Evolutionary conservation across 1,140 invertebrate genomes (phyloP).

Genomic region (Pogonus chalceus): DNA sequence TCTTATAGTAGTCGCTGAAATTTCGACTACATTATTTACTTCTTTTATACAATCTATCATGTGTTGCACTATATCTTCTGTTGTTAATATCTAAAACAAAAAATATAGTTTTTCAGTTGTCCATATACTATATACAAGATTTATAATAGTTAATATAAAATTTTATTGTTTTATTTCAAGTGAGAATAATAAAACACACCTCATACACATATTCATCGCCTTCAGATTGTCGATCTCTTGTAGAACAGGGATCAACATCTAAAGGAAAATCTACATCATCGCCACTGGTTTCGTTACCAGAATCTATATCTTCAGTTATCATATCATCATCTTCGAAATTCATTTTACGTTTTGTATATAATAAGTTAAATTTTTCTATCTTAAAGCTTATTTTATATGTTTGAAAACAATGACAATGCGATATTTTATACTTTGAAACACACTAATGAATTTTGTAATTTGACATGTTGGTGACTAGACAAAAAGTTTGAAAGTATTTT

Average conservation of each 20-base stretch:
- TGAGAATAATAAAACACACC: too few species aligned
- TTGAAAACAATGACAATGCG: constrained; percentile 1
- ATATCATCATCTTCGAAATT: constrained; percentile 50
- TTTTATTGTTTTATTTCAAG: too few species aligned
- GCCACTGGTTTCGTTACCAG: constrained; percentile 82
- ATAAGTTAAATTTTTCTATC: not conserved
- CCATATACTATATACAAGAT: not conserved
- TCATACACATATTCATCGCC: constrained; percentile 93
- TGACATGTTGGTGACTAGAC: too few species aligned
- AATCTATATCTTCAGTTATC: constrained; percentile 69
- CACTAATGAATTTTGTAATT: too few species aligned
- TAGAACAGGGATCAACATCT: constrained; percentile 67
- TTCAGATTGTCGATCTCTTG: constrained; percentile 61
- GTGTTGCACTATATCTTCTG: constrained; percentile 54
- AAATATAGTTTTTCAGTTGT: not conserved
- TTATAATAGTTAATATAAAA: too few species aligned
- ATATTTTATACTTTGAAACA: too few species aligned
- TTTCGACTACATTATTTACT: constrained; percentile 44
- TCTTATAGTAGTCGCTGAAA: constrained; percentile 46
- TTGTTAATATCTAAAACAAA: constrained; percentile 34
- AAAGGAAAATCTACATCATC: constrained; percentile 87
- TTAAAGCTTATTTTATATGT: not conserved
- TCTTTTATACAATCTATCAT: constrained; percentile 62
- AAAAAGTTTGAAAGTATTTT: too few species aligned
- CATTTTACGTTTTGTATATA: constrained; percentile 30